These are phyloP conservation scores for Lepeophtheirus nordmannii DNA, from an alignment of 2,888 invertebrate genomes.

Conservation along the genomic window DNA sequence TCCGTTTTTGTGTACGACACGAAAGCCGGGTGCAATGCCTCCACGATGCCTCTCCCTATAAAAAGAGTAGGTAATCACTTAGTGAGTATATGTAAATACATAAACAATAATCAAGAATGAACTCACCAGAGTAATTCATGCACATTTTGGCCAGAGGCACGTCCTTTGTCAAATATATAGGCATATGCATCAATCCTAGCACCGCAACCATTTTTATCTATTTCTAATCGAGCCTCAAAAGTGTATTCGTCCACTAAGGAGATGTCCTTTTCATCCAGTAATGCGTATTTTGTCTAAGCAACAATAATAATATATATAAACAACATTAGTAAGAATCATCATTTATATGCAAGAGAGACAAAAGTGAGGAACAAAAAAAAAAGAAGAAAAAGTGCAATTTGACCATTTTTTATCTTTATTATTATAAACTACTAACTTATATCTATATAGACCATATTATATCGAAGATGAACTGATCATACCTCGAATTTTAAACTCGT, in stretches of 20 bases:
- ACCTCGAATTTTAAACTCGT: no score
- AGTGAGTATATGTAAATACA: neutral
- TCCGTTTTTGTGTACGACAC: conserved; percentile 38
- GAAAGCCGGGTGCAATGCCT: conserved; percentile 38
- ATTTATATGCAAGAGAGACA: neutral
- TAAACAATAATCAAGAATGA: conserved; percentile 10
- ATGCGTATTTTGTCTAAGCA: conserved; percentile 38
- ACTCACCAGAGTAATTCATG: conserved; percentile 39
- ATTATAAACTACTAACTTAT: neutral
- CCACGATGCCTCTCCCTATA: conserved; percentile 39
- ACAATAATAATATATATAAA: conserved; percentile 25
- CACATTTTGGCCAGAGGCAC: conserved; percentile 34
- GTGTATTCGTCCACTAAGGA: conserved; percentile 37
- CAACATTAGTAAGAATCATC: neutral
- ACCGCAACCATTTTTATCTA: conserved; percentile 39
- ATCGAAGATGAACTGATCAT: no score
- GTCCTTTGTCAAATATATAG: conserved; percentile 34
- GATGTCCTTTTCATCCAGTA: conserved; percentile 39
- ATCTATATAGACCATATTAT: no score
- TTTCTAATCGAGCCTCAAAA: conserved; percentile 39
- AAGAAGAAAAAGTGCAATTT: neutral
- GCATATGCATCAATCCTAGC: conserved; percentile 38
- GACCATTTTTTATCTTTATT: neutral
- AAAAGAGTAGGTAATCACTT: neutral
- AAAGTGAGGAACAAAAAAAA: neutral